Evolutionary conservation across 1,140 invertebrate species (phyloP).

Genomic region (Calosoma granatense): DNA sequence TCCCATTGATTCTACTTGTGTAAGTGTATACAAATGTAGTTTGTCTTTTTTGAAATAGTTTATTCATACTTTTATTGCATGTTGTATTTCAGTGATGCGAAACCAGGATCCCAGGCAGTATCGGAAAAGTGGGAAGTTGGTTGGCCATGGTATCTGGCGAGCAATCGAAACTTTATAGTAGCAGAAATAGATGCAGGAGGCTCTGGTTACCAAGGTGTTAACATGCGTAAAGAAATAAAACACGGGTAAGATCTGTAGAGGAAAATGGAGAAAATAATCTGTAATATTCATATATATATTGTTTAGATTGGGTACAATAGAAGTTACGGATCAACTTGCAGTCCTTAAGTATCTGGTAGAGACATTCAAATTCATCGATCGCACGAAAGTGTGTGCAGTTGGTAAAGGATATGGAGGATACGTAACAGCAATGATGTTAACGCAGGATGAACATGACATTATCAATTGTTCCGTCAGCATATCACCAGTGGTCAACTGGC

Average conservation of each 20-base stretch:
- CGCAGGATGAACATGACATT: slow-evolving; percentile 56
- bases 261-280: neutral
- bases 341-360: slow-evolving; percentile 65
- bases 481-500: slow-evolving; percentile 71
- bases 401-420: slow-evolving; percentile 64
- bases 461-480: slow-evolving; percentile 71
- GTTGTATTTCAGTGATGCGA: slow-evolving; percentile 47
- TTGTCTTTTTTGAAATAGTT: slow-evolving; percentile 10
- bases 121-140: slow-evolving; percentile 60
- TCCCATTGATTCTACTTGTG: slow-evolving; percentile 71
- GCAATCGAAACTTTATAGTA: slow-evolving; percentile 64
- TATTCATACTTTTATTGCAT: too few relatives aligned
- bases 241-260: slow-evolving; percentile 32
- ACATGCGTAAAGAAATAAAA: slow-evolving; percentile 60
- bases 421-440: slow-evolving; percentile 59
- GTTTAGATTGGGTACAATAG: slow-evolving; percentile 42
- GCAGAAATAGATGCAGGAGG: slow-evolving; percentile 71
- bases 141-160: slow-evolving; percentile 69
- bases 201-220: slow-evolving; percentile 64
- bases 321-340: slow-evolving; percentile 78
- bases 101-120: slow-evolving; percentile 65
- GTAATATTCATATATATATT: neutral
- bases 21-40: too few relatives aligned
- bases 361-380: slow-evolving; percentile 64
- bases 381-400: slow-evolving; percentile 57